phyloP scores from a whole-genome alignment of 2,113 vertebrate species.

The Ctenodactylus gundi region DNA sequence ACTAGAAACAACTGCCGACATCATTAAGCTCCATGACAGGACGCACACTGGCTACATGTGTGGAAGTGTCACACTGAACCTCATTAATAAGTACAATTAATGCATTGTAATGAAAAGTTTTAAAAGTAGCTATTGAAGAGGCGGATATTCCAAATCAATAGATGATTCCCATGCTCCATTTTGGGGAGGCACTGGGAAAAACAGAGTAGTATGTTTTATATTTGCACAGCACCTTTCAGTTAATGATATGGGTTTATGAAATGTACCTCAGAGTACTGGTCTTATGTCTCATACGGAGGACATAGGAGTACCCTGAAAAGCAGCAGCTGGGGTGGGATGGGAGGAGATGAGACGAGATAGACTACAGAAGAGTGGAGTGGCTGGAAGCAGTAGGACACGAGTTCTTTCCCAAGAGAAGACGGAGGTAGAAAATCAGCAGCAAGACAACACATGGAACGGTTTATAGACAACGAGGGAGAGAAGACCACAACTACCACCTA shows the following conservation, averaged over 20 bases:
- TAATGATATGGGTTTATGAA: not conserved
- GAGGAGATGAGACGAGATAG: not conserved
- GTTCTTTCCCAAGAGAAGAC: not conserved
- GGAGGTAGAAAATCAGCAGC: not conserved
- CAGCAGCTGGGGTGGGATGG: not conserved
- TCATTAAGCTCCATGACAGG: not conserved
- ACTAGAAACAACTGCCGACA: not conserved
- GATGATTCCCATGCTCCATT: not conserved
- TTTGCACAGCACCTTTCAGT: not conserved
- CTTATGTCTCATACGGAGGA: not conserved
- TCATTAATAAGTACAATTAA: not conserved
- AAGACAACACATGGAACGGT: rapidly evolving
- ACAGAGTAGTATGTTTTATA: not conserved
- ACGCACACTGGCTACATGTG: not conserved
- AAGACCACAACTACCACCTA: not conserved
- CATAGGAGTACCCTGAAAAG: not conserved
- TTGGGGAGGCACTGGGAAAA: not conserved
- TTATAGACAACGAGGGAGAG: too few species aligned
- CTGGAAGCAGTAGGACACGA: not conserved
- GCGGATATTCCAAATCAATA: not conserved
- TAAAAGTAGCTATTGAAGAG: not conserved
- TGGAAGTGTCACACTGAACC: not conserved
- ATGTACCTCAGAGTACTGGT: not conserved
- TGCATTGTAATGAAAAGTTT: not conserved
- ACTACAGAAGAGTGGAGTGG: not conserved